Evolutionary conservation across 1,140 invertebrate species (phyloP).

Genomic region (Euglossa dilemma): DNA sequence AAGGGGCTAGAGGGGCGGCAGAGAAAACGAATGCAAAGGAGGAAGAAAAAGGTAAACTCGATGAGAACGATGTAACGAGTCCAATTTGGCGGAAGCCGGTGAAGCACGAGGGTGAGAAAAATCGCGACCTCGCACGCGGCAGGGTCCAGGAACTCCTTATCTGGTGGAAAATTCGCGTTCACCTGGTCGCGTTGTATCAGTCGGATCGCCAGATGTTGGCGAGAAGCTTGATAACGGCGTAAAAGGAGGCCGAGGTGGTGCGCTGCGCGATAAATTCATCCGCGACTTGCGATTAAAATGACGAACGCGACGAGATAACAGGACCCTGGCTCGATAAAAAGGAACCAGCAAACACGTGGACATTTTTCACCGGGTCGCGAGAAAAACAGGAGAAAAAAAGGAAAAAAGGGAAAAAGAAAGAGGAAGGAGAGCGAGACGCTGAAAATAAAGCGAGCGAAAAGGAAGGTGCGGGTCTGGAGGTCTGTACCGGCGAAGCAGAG

Average conservation of each 20-base stretch:
- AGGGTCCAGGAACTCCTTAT: background rate
- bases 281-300: background rate
- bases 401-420: background rate
- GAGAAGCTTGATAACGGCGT: background rate
- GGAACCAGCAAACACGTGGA: background rate
- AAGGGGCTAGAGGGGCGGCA: too few species aligned
- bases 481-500: background rate
- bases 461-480: background rate
- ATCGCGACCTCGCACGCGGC: too few species aligned
- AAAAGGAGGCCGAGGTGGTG: background rate
- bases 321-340: background rate
- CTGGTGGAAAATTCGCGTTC: background rate
- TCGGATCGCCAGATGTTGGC: background rate
- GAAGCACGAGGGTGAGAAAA: background rate
- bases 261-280: background rate
- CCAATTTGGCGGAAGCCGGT: background rate
- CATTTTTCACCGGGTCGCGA: slow-evolving; percentile 14
- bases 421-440: background rate
- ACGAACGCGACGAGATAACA: slow-evolving; percentile 5
- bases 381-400: background rate
- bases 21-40: background rate
- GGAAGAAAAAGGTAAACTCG: background rate
- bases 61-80: background rate
- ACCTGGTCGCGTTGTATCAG: background rate
- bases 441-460: too few species aligned